Percentiles rank a stretch among this genome's conserved stretches.
phyloP scores from a whole-genome alignment of 2,113 vertebrate genomes.

The Haplotaxodon microlepis region DNA sequence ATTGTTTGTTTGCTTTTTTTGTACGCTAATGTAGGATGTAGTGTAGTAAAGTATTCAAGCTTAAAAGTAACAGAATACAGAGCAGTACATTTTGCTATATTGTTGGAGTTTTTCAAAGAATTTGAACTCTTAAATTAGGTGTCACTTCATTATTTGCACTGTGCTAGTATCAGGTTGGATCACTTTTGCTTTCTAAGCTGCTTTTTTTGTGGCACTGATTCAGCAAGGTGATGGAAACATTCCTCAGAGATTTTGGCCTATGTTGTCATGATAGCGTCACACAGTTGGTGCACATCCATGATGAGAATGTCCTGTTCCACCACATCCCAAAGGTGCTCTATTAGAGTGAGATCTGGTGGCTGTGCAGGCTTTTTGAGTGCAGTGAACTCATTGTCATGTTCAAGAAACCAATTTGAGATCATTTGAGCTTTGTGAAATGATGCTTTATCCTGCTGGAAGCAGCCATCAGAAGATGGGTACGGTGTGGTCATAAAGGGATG shows the following conservation, averaged over 20 bases:
- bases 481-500: background rate
- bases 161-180: background rate
- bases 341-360: background rate
- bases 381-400: background rate
- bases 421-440: background rate
- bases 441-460: background rate
- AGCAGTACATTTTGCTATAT: background rate
- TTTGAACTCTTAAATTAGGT: background rate
- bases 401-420: background rate
- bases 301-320: background rate
- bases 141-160: background rate
- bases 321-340: background rate
- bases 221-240: background rate
- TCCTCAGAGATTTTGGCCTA: background rate
- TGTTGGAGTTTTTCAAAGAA: background rate
- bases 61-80: background rate
- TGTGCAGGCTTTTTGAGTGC: background rate
- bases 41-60: background rate
- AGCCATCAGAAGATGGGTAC: background rate
- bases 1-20: background rate
- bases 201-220: background rate
- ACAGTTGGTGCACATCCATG: background rate
- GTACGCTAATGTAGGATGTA: background rate
- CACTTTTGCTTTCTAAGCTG: background rate
- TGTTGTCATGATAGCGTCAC: background rate